Conservation (phyloP, 2,113 vertebrate species). For the Cynoglossus semilaevis region DNA sequence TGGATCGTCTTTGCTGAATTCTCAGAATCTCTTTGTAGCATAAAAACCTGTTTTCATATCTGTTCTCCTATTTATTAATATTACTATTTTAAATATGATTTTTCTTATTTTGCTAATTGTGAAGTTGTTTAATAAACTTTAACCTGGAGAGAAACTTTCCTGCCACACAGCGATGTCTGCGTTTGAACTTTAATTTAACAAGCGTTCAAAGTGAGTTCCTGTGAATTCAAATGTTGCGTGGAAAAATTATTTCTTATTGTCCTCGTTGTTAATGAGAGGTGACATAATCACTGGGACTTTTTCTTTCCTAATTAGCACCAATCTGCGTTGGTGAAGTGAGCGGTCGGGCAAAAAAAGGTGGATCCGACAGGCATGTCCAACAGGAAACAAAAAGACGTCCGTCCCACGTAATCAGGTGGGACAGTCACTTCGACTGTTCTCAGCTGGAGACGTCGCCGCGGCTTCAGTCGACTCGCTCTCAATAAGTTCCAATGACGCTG, state of each 20-base stretch:
- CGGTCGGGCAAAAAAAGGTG: slow-evolving; percentile 79
- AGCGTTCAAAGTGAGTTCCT: slow-evolving; percentile 14
- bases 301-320: slow-evolving; percentile 99
- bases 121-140: slow-evolving; percentile 68
- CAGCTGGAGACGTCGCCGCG: slow-evolving; percentile 89
- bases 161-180: no score
- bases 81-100: slow-evolving; percentile 53
- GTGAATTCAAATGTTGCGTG: slow-evolving; percentile 88
- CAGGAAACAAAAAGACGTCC: slow-evolving; percentile 92
- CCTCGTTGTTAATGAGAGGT: slow-evolving; percentile 85
- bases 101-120: slow-evolving; percentile 42
- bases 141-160: slow-evolving; percentile 11
- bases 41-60: slow-evolving; percentile 33
- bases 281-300: slow-evolving; percentile 97
- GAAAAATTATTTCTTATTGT: slow-evolving; percentile 91
- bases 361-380: slow-evolving; percentile 95
- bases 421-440: slow-evolving; percentile 94
- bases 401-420: slow-evolving; percentile 91
- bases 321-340: slow-evolving; percentile 85
- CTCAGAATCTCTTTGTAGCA: slow-evolving; percentile 20
- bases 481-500: slow-evolving; percentile 85
- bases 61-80: slow-evolving; percentile 68
- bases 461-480: slow-evolving; percentile 83
- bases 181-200: no score
- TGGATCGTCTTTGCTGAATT: slow-evolving; percentile 5